A percentile compares a stretch with the other conserved stretches of the same genome.
These are phyloP conservation scores for Oryzaephilus surinamensis DNA, from an alignment of 1,140 invertebrate genomes.

Conservation along the genomic window DNA sequence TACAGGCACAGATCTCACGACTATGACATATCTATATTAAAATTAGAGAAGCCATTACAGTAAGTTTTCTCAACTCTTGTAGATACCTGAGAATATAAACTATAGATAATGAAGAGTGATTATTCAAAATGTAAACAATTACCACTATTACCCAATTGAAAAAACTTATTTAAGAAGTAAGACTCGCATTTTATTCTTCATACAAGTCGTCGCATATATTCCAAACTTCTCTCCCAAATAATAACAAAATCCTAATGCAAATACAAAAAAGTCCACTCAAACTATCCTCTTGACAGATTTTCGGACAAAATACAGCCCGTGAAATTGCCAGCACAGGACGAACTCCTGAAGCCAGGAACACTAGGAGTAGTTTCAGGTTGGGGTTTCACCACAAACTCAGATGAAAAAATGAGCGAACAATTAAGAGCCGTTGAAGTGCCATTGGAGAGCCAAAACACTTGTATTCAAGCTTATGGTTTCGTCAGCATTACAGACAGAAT, in stretches of 20 bases:
- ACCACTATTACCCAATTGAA: no score
- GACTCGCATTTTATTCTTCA: no score
- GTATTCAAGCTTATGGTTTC: neutral
- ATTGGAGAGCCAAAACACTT: neutral
- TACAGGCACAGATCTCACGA: slow-evolving; percentile 1
- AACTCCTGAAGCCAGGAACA: no score
- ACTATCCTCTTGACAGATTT: neutral
- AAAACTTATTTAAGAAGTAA: no score
- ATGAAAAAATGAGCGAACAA: neutral
- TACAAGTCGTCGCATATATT: no score
- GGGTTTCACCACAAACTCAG: neutral
- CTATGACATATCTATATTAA: slow-evolving; percentile 8
- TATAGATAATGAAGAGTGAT: no score
- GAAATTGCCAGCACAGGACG: neutral
- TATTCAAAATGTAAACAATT: no score
- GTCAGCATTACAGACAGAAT: slow-evolving; percentile 1
- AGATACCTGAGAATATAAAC: no score
- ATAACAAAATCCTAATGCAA: no score
- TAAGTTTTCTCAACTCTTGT: no score
- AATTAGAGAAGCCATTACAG: no score
- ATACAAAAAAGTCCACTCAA: neutral
- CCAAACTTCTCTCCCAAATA: no score
- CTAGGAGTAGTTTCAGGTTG: neutral
- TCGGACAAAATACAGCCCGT: neutral
- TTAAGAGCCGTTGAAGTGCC: slow-evolving; percentile 4